Evolutionary conservation across 2,888 invertebrate species (phyloP), one percentile per base, ranked within the genome.

Genomic region (Hermaeophaga mercurialis): DNA sequence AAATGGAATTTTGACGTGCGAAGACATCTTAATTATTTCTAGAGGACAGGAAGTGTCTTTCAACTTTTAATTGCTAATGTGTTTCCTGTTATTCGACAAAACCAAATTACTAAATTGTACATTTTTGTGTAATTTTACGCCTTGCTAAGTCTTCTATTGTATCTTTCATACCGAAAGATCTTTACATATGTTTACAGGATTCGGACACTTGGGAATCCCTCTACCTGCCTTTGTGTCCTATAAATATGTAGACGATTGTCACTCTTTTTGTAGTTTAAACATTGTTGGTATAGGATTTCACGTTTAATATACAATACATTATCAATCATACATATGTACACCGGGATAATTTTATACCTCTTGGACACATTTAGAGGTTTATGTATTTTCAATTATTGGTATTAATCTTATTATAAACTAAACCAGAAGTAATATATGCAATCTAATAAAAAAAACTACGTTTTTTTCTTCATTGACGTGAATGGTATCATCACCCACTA

Each of bases 11-110:
- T 31, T 41, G 50, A 50, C 41, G 41, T 33, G 50, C 12, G 24
- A 55, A 44, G 44, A 49, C 24, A 44, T 36, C 34, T 28, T 36
- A 55, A 55, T 55, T 43, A 34, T 36, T 49, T 19, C 17, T 41
- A 38, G 39, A 36, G 49, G 24, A 26, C 48, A 41, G 55, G 55
- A 55, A 49, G 49, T 49, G 44, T 49, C 55, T 44, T 39, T 55
- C 49, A 54, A 18, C 17, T 43, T 55, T 55, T 48, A 28, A 49
- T 55, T 55, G 44, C 49, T 44, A 55, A 55, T 55, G 55, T 43
- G 49, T 49, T 55, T 55, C 55, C 55, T 55, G 49, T 55, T 55
- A 49, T 55, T 49, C 48, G 26, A 49, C 44, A 49, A 48, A 49
- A 54, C 12, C 31, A 17, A 18, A 31, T 15, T 50, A 41, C 41